These are phyloP conservation scores for Phycodurus eques DNA, from an alignment of 2,113 vertebrate species.

Conservation along the genomic window DNA sequence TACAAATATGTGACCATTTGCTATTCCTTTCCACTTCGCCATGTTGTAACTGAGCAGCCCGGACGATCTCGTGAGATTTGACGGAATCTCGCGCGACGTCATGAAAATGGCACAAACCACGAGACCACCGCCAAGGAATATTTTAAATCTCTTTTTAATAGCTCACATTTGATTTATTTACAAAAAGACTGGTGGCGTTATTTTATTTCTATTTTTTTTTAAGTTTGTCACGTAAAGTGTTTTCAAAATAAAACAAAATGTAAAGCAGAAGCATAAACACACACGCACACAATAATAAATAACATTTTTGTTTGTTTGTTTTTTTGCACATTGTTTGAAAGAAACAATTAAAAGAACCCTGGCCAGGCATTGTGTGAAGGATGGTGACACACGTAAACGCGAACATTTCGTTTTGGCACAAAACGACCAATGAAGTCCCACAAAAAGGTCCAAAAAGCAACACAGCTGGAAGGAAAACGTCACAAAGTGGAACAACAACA, in stretches of 20 bases:
- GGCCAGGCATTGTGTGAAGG: slow-evolving; percentile 54
- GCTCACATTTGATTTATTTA: slow-evolving; percentile 79
- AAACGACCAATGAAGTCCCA: slow-evolving; percentile 38
- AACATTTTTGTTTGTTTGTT: slow-evolving; percentile 43
- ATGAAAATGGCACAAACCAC: background rate
- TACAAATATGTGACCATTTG: too few relatives aligned
- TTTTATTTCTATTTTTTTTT: background rate
- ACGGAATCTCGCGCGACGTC: background rate
- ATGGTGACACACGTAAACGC: slow-evolving; percentile 40
- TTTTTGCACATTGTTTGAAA: slow-evolving; percentile 29
- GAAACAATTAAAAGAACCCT: background rate
- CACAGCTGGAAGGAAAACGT: background rate
- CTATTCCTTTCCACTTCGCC: too few relatives aligned
- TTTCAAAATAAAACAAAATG: slow-evolving; percentile 66
- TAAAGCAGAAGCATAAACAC: slow-evolving; percentile 58
- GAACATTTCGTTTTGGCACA: slow-evolving; percentile 70
- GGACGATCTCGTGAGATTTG: background rate
- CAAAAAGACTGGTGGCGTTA: slow-evolving; percentile 68
- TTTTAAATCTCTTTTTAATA: slow-evolving; percentile 73
- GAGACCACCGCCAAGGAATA: slow-evolving; percentile 20
- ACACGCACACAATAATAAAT: slow-evolving; percentile 52
- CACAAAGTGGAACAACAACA: background rate
- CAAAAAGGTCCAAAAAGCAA: slow-evolving; percentile 9
- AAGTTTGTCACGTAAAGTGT: slow-evolving; percentile 65
- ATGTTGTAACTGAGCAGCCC: background rate